These are phyloP conservation scores for Octonoba sinensis DNA, from an alignment of 2,888 invertebrate genomes.

Conservation along the genomic window DNA sequence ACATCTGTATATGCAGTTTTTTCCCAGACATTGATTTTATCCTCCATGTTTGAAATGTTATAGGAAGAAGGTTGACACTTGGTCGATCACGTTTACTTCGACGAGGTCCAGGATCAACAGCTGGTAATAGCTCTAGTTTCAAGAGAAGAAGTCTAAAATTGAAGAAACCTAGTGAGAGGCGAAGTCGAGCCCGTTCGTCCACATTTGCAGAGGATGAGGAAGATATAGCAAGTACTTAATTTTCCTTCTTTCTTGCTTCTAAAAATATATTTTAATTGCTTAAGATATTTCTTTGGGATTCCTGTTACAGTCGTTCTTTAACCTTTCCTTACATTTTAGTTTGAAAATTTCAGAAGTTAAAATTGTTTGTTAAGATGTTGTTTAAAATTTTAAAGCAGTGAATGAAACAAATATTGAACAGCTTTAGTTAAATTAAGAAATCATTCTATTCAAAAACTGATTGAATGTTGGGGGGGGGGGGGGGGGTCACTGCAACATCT, in stretches of 20 bases:
- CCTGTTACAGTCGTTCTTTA: not conserved
- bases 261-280: not conserved
- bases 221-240: conserved; percentile 42
- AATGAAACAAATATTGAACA: too few species aligned
- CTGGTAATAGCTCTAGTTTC: conserved; percentile 71
- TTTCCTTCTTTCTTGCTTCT: not conserved
- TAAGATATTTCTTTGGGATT: not conserved
- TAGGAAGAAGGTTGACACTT: conserved; percentile 67
- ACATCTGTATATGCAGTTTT: not conserved
- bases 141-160: conserved; percentile 72
- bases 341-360: not conserved
- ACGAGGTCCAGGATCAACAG: conserved; percentile 70
- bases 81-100: conserved; percentile 71
- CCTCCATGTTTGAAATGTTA: not conserved
- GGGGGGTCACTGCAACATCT: too few species aligned
- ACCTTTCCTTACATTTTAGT: not conserved
- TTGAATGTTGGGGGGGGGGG: too few species aligned
- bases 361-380: too few species aligned
- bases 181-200: conserved; percentile 65
- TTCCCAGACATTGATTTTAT: not conserved
- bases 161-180: conserved; percentile 67
- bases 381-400: too few species aligned
- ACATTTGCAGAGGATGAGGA: conserved; percentile 67
- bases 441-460: too few species aligned
- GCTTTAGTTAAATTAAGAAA: too few species aligned